These are phyloP conservation scores for Otolemur crassicaudatus DNA, from an alignment of 2,797 vertebrate species.

Conservation along the genomic window DNA sequence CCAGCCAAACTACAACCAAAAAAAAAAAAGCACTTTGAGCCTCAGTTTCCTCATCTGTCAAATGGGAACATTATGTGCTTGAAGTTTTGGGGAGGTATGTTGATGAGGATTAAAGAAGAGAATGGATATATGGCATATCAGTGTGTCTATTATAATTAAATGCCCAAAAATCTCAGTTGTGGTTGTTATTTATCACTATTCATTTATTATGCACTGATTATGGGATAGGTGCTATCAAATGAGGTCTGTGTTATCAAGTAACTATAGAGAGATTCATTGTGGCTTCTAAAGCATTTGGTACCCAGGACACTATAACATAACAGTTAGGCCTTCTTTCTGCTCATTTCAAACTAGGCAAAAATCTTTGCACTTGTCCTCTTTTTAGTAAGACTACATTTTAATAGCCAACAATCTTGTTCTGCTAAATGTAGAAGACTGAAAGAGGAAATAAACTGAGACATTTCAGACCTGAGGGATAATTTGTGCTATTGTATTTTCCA, in stretches of 20 bases:
- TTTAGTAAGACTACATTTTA: constrained; percentile 48
- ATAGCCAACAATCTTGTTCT: constrained; percentile 4
- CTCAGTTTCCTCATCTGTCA: constrained; percentile 18
- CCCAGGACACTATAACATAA: background rate
- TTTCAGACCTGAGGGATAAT: background rate
- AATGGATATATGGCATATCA: constrained; percentile 9
- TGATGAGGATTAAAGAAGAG: background rate
- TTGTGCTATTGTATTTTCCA: background rate
- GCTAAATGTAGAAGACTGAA: background rate
- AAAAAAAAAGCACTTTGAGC: background rate
- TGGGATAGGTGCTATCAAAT: background rate
- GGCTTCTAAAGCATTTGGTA: constrained; percentile 14
- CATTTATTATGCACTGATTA: background rate
- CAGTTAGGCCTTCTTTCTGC: background rate
- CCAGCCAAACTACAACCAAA: no score
- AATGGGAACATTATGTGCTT: constrained; percentile 11
- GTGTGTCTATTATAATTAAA: background rate
- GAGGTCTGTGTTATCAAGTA: constrained; percentile 7
- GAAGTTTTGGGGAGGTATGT: background rate
- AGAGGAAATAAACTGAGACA: background rate
- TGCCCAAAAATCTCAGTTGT: background rate
- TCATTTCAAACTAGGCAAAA: constrained; percentile 35
- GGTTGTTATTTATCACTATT: background rate
- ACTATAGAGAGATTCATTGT: background rate
- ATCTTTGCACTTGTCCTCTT: background rate